Base-by-base conservation (phyloP, 2,113 vertebrate species). In the Cephalophus harveyi region DNA sequence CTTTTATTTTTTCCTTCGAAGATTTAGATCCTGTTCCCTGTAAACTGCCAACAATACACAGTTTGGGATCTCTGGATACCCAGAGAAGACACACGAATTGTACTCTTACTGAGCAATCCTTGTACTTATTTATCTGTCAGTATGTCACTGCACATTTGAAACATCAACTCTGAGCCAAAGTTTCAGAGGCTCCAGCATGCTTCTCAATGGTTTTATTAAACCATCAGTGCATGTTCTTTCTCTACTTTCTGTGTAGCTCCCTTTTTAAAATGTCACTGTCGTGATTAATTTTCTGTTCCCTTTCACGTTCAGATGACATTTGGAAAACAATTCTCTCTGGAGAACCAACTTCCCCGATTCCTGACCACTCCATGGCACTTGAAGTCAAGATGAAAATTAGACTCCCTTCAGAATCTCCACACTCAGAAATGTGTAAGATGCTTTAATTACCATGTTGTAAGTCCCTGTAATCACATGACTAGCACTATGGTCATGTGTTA, bases 61-160 rank as follows among this genome's bases (percentile, higher is more conserved):
- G 14, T 16, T 11, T 3, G 81, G 57, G 13, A 36, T 40, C 96
- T 96, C 98, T 98, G 83, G 97, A 97, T 94, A 94, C 92, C 96
- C 92, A 96, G 94, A 97, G 89, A 96, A 98, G 95, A 97, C 96
- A 91, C 88, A 91, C 91, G 97, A 87, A 92, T 83, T 46, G 30
- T 83, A 95, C 86, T 64, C 79, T 98, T 97, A 92, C 95, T 98
- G 98, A 97, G 91, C 89, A 95, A 97, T 93, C 94, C 94, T 94
- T 97, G 96, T 93, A 92, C 89, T 98, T 97, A 96, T 97, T 98
- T 97, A 97, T 97, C 97, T 97, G 94, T 96, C 98, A 92, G 91
- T 96, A 97, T 96, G 96, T 98, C 97, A 98, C 64, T 94, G 96
- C 96, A 74, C 97, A 59, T 97, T 92, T 97, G 96, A 98, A 57